These are phyloP conservation scores for Hippopotamyrus pictus DNA, from an alignment of 2,797 vertebrate genomes.

Conservation along the genomic window DNA sequence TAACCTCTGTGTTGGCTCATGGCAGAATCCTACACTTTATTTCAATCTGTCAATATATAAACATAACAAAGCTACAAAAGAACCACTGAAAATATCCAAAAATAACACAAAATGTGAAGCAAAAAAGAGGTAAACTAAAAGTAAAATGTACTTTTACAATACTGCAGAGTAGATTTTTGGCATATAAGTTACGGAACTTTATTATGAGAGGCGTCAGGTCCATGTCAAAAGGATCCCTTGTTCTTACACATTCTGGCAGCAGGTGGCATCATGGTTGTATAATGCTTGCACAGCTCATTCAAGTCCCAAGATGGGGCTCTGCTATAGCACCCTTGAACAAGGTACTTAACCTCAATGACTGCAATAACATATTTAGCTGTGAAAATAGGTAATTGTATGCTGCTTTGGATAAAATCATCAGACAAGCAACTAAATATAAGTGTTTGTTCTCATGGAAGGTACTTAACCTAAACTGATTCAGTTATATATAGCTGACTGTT, in stretches of 20 bases:
- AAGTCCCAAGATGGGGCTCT: slow-evolving; percentile 3
- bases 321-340: background rate
- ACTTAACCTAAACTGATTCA: background rate
- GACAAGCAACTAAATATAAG: slow-evolving; percentile 11
- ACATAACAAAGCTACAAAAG: background rate
- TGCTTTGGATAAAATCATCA: background rate
- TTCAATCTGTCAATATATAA: background rate
- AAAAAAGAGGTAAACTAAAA: background rate
- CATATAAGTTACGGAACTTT: background rate
- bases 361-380: background rate
- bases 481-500: slow-evolving; percentile 7
- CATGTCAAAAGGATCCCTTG: background rate
- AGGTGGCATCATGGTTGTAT: background rate
- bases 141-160: background rate
- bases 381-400: background rate
- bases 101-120: background rate
- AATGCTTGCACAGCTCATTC: background rate
- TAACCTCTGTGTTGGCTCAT: background rate
- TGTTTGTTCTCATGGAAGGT: slow-evolving; percentile 1
- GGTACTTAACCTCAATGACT: background rate
- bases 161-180: background rate
- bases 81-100: background rate
- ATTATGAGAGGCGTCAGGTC: background rate
- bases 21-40: background rate
- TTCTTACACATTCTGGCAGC: background rate